Conservation (phyloP, 2,888 invertebrate species). For the Zelleria hepariella region DNA sequence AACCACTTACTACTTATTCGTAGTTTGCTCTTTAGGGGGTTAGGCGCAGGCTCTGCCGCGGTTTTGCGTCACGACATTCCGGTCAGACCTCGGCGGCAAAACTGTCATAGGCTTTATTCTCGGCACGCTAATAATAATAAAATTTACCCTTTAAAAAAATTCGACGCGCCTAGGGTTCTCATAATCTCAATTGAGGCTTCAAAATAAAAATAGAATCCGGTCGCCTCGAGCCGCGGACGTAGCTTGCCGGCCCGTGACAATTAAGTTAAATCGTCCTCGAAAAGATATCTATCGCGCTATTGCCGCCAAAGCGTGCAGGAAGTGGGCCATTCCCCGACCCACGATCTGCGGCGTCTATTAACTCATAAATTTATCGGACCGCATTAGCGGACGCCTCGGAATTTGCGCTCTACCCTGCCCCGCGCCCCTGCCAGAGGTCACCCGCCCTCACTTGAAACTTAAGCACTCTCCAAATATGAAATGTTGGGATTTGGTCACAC, state of each 20-base stretch:
- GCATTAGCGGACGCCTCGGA: slow-evolving; percentile 22
- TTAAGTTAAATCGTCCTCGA: slow-evolving; percentile 13
- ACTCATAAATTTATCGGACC: slow-evolving; percentile 32
- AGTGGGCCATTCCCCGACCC: slow-evolving; percentile 17
- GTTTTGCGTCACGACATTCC: neutral
- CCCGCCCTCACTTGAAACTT: neutral
- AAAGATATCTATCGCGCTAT: slow-evolving; percentile 8
- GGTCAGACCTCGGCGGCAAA: neutral
- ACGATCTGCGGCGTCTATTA: slow-evolving; percentile 28
- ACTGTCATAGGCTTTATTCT: neutral
- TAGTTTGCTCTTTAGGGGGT: neutral
- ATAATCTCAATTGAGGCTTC: slow-evolving; percentile 8
- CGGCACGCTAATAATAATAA: neutral
- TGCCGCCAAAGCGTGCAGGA: slow-evolving; percentile 15
- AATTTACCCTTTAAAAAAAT: neutral
- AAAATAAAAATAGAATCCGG: slow-evolving; percentile 8
- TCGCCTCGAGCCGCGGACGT: slow-evolving; percentile 3
- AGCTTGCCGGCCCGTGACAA: slow-evolving; percentile 11
- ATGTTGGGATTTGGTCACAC: neutral
- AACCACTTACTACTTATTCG: slow-evolving; percentile 20
- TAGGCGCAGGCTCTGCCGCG: neutral
- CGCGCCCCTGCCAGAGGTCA: neutral
- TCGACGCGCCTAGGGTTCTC: neutral
- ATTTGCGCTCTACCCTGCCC: slow-evolving; percentile 11
- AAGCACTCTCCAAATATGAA: neutral